Evolutionary conservation across 2,113 vertebrate species (phyloP), one percentile per base, ranked within the genome.

Genomic region (Solea solea): DNA sequence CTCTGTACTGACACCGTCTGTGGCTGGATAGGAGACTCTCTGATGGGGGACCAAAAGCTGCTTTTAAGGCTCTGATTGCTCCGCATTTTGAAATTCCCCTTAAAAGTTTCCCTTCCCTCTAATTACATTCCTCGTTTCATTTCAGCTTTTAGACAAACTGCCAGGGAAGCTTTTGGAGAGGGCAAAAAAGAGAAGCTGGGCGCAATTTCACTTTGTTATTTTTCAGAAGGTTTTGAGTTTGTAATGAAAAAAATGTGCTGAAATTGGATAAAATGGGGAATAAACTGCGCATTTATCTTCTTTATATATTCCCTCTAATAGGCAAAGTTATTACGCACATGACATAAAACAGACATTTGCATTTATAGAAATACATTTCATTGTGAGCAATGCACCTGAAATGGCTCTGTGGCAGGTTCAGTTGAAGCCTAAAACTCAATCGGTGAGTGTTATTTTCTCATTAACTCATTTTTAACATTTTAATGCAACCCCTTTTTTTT

Each of bases 51-150:
- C 82, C 85, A 83, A 84, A 80, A 77, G 67, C 76, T 62, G 74
- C 78, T 82, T 92, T 86, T 78, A 90, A 91, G 77, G 78, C 69
- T 87, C 72, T 85, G 89, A 91, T 86, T 88, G 83, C 84, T 86
- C 78, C 25, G 67, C 81, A 80, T 91, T 88, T 78, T 84, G 83
- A 93, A 91, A 89, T 90, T 87, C 76, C 89, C 86, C 84, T 85
- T 83, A 86, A 91, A 91, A 91, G 82, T 90, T 89, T 88, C 79
- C 78, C 67, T 88, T 82, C 85, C 86, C 85, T 86, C 81, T 91
- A 93, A 92, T 94, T 90, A 91, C 77, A 81, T 83, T 88, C 86
- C 88, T 89, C 80, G 73, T 92, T 92, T 91, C 86, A 90, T 90
- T 89, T 88, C 58, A 27, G 83, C 76, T 88, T 92, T 92, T 76